These are phyloP conservation scores for Hoplodrina ambigua DNA, from an alignment of 2,888 invertebrate genomes.

Conservation along the genomic window DNA sequence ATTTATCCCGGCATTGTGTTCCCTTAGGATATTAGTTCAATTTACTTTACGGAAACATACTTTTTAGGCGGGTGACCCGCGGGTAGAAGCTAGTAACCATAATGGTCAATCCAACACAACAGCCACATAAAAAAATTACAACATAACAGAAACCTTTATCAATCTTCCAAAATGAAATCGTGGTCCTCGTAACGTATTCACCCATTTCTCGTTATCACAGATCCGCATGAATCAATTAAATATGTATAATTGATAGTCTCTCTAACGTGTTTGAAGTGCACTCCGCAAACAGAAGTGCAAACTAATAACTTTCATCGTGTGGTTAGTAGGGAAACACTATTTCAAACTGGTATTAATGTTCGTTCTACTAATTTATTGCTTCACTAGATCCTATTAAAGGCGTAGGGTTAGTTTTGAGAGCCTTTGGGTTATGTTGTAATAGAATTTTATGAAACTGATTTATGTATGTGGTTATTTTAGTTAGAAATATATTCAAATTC, in stretches of 20 bases:
- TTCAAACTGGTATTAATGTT: slow-evolving; percentile 61
- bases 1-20: too few relatives aligned
- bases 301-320: slow-evolving; percentile 58
- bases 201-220: slow-evolving; percentile 6
- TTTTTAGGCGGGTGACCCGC: too few relatives aligned
- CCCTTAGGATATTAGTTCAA: too few relatives aligned
- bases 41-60: too few relatives aligned
- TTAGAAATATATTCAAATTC: slow-evolving; percentile 9
- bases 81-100: background rate
- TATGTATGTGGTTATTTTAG: slow-evolving; percentile 36
- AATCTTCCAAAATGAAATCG: background rate
- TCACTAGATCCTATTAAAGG: slow-evolving; percentile 62
- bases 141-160: too few relatives aligned
- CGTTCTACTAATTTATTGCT: slow-evolving; percentile 59
- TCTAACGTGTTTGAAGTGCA: slow-evolving; percentile 52
- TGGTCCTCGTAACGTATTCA: background rate
- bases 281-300: slow-evolving; percentile 54
- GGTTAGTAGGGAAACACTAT: slow-evolving; percentile 52
- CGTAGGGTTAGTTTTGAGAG: slow-evolving; percentile 58
- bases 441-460: slow-evolving; percentile 62
- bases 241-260: slow-evolving; percentile 47
- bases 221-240: slow-evolving; percentile 29
- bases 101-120: too few relatives aligned
- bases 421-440: slow-evolving; percentile 55
- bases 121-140: too few relatives aligned